Evolutionary conservation across 2,888 invertebrate genomes (phyloP), one percentile per base, ranked within the genome.

Genomic region (Napeogenes sylphis): DNA sequence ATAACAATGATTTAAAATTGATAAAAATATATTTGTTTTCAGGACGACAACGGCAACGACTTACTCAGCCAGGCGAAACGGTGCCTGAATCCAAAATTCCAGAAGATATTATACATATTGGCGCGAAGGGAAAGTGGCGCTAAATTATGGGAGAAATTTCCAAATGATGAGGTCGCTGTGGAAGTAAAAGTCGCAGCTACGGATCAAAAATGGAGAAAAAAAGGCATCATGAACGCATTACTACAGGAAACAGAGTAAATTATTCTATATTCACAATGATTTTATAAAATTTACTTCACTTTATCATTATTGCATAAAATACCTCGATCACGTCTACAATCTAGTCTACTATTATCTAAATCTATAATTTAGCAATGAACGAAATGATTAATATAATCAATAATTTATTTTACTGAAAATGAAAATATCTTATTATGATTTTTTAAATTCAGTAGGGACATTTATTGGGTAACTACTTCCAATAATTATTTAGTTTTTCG

Each of bases 171-270:
- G 38, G 87, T 85, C 45, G 77, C 92, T 51, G 83, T 94, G 58
- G 93, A 93, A 58, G 85, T 94, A 13, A 93, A 93, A 73, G 92
- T 95, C 45, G 84, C 94, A 0, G 93, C 94, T 0, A 94, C 94
- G 2, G 93, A 95, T 70, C 89, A 88, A 0, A 84, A 84, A 13
- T 94, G 93, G 91, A 87, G 94, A 67, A 93, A 93, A 56, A 90
- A 91, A 68, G 95, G 95, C 3, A 92, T 95, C 64, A 94, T 93
- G 72, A 93, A 92, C 68, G 87, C 88, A 30, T 84, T 95, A 13
- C 81, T 94, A 69, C 84, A 91, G 57, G 92, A 87, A 72, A 92
- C 94, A 4, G 92, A 93, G 95, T 94, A 84, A 90, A 92, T 69
- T n/a, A 32, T 51, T 8, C 6, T 14, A 58, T 45, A 4, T 13